Conservation (phyloP, 2,888 invertebrate genomes). For the Lutraria lutraria region DNA sequence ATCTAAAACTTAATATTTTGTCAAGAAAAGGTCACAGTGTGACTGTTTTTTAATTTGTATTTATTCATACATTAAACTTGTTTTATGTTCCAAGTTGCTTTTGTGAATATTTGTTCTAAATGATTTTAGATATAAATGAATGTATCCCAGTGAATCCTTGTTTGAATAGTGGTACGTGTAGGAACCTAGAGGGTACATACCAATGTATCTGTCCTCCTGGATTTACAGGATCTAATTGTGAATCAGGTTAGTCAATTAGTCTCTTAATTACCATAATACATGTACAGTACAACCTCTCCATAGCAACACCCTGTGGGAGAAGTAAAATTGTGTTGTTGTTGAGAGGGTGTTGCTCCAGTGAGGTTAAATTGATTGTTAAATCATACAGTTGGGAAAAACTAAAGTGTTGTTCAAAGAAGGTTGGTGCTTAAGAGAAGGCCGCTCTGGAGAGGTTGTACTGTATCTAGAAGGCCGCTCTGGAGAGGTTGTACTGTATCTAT, state of each 20-base stretch:
- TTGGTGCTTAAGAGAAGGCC: no score
- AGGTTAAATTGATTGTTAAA: no score
- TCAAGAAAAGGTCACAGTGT: background rate
- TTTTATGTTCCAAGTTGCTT: background rate
- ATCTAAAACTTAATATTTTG: no score
- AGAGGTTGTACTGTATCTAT: background rate
- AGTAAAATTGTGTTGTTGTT: no score
- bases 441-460: no score
- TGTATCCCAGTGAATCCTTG: constrained; percentile 60
- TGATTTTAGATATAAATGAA: constrained; percentile 61
- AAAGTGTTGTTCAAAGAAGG: no score
- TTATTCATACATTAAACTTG: background rate
- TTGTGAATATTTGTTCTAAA: background rate
- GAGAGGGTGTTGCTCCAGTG: no score
- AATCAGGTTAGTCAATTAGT: constrained; percentile 68
- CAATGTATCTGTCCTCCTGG: constrained; percentile 78
- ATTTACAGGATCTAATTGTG: constrained; percentile 83
- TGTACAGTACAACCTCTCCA: no score
- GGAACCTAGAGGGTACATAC: constrained; percentile 58
- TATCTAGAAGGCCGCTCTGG: no score
- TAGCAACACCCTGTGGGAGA: no score
- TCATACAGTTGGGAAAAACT: no score
- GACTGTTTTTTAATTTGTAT: background rate
- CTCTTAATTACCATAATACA: no score
- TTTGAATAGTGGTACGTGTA: constrained; percentile 63